Evolutionary conservation across 2,113 vertebrate species (phyloP).

Genomic region (Otolemur garnettii): DNA sequence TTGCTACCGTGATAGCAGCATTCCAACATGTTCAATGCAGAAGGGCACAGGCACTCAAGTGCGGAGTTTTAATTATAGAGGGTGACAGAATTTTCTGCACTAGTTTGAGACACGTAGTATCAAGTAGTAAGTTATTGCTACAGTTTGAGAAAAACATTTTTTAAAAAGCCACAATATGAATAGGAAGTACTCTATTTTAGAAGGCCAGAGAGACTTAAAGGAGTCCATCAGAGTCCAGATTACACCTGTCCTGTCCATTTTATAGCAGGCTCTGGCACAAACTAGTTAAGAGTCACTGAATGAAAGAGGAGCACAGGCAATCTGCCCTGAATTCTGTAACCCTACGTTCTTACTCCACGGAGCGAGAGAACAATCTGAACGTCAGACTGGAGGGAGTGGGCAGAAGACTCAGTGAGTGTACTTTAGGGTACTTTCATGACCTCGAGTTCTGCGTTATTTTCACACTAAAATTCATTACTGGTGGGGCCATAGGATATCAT

Average conservation of each 20-base stretch:
- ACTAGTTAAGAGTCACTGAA: not conserved
- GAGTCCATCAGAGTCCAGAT: not conserved
- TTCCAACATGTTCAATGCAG: not conserved
- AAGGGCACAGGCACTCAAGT: too few relatives aligned
- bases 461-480: not conserved
- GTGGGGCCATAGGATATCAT: not conserved
- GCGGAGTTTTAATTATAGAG: accelerated
- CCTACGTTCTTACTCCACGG: not conserved
- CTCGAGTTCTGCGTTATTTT: not conserved
- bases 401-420: not conserved
- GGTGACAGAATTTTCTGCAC: accelerated
- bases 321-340: not conserved
- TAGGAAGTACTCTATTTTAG: not conserved
- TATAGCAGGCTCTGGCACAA: not conserved
- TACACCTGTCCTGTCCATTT: not conserved
- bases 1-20: too few relatives aligned
- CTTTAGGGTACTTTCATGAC: not conserved
- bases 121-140: not conserved
- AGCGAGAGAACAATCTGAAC: too few relatives aligned
- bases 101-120: not conserved
- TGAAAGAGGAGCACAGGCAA: not conserved
- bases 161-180: not conserved
- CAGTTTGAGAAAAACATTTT: not conserved
- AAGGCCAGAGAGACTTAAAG: not conserved
- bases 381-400: accelerated